Evolutionary conservation across 1,140 invertebrate genomes (phyloP), one percentile per base, ranked within the genome.

Genomic region (Druon quercuslanigerum): DNA sequence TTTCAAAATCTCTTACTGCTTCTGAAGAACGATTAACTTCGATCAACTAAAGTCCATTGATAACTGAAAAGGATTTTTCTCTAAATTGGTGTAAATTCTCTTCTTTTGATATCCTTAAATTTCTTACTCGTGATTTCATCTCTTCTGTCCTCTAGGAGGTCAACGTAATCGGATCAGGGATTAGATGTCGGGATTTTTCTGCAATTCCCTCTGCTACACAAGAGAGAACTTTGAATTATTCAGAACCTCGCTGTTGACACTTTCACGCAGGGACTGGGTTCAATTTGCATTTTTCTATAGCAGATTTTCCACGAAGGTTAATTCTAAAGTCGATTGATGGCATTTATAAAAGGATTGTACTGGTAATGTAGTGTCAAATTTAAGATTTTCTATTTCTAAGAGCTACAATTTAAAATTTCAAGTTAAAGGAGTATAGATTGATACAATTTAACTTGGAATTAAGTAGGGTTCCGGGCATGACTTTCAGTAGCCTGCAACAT

Each of bases 11-110:
- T 33, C 3, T 66, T 54, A 51, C 70, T 16, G 50, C 51, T 57
- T n/a, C 17, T 50, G 5, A 50, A 9, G 57, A 71, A 51, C 19
- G 12, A 0, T 33, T 20, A 76, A 77, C 77, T 79, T 51, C n/a
- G 13, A 2, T 33, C 50, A 76, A 77, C 79, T 80, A 82, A 83
- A 80, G 71, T 51, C n/a, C 60, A 66, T 66, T 66, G 60, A 66
- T 33, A 14, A 66, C 33, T 7, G n/a, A 40, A 14, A 7, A 66
- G 6, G 60, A 40, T 16, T 40, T 66, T 40, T 66, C 40, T 40
- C 25, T 66, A 8, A 66, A 66, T n/a, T 40, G 52, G 52, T 8
- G 33, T 33, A 25, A 66, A 13, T 40, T 40, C 13, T 7, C 20
- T 46, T 16, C 11, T 40, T 66, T 33, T 2, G 40, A 40, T n/a